A percentile compares a stretch with the other conserved stretches of the same genome.
These are phyloP conservation scores for Hyaena hyaena DNA, from an alignment of 2,113 vertebrate genomes.

Conservation along the genomic window DNA sequence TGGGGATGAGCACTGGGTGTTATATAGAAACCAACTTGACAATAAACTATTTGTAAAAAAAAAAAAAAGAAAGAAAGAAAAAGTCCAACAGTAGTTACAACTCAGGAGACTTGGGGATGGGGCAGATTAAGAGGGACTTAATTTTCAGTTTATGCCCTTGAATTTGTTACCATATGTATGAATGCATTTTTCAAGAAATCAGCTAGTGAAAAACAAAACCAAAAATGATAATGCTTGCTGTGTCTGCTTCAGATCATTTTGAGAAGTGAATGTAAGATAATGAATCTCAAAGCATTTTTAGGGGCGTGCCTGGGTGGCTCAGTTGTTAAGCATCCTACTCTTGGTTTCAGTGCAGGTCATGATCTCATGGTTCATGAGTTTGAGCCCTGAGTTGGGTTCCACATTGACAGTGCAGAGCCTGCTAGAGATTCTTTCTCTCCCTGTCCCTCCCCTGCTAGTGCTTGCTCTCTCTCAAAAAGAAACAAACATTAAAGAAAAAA, in stretches of 20 bases:
- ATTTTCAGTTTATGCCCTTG: not conserved
- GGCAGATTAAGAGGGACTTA: not conserved
- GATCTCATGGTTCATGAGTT: no score
- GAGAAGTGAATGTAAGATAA: not conserved
- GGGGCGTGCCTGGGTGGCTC: no score
- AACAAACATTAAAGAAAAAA: not conserved
- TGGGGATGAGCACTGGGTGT: no score
- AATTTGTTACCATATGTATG: not conserved
- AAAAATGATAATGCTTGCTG: not conserved
- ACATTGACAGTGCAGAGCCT: no score
- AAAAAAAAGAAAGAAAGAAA: not conserved
- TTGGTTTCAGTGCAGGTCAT: no score
- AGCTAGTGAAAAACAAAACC: not conserved
- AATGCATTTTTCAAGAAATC: conserved; percentile 30
- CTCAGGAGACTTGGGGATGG: not conserved
- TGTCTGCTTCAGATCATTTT: not conserved
- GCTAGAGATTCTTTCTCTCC: no score
- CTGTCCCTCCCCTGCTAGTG: no score
- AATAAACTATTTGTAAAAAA: no score
- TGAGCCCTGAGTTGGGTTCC: no score
- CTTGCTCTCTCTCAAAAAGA: no score
- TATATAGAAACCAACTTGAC: no score
- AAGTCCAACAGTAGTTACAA: not conserved
- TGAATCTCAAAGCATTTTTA: not conserved
- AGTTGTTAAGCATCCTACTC: no score